A percentile compares a stretch with the other conserved stretches of the same genome.
Evolutionary conservation across 1,140 invertebrate species (phyloP).

Genomic region (Meloidogyne exigua): DNA sequence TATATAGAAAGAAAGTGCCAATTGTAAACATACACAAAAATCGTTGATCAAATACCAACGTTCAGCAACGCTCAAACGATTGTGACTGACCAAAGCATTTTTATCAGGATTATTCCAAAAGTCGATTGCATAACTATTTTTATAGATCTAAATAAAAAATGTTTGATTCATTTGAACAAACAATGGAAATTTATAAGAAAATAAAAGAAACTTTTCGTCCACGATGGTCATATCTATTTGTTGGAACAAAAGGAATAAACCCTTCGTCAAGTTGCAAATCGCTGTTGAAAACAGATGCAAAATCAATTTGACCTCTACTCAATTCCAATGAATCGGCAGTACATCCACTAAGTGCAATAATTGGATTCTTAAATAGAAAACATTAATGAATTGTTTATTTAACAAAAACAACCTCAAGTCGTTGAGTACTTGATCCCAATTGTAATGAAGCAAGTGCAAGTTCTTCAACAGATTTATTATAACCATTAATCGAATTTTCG

Average conservation of each 20-base stretch:
- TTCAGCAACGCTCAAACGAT: slow-evolving; percentile 44
- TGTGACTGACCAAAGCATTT: slow-evolving; percentile 37
- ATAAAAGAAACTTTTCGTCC: slow-evolving; percentile 39
- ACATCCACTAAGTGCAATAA: slow-evolving; percentile 39
- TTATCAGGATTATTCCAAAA: slow-evolving; percentile 56
- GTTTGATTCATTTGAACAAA: too few relatives aligned
- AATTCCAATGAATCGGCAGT: not conserved
- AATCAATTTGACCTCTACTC: slow-evolving; percentile 37
- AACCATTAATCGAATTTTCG: slow-evolving; percentile 36
- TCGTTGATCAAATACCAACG: slow-evolving; percentile 60
- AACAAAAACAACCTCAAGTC: slow-evolving; percentile 31
- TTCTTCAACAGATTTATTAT: slow-evolving; percentile 43
- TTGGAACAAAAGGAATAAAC: slow-evolving; percentile 48
- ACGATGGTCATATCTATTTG: slow-evolving; percentile 49
- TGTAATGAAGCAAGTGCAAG: slow-evolving; percentile 51
- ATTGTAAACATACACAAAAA: slow-evolving; percentile 49
- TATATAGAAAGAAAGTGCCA: not conserved
- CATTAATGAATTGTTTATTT: not conserved
- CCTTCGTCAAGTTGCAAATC: slow-evolving; percentile 47
- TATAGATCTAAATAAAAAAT: slow-evolving; percentile 45
- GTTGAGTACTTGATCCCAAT: slow-evolving; percentile 25
- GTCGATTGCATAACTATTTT: slow-evolving; percentile 57
- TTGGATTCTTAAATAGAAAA: slow-evolving; percentile 38
- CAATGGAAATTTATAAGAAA: not conserved
- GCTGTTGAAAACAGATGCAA: slow-evolving; percentile 52